Conservation (phyloP, 2,888 invertebrate genomes). For the Deroplatys truncata region DNA sequence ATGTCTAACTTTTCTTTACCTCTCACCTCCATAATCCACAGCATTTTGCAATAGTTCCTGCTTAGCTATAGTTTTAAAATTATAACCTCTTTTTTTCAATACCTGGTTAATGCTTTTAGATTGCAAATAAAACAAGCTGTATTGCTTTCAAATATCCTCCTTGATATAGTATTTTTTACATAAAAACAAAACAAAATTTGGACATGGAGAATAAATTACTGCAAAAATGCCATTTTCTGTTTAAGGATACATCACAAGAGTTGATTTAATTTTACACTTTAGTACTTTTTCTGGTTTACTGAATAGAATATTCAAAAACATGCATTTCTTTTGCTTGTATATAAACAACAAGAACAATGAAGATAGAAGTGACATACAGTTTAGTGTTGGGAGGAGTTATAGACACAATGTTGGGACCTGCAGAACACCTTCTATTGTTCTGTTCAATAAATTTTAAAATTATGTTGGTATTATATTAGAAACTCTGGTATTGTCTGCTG, state of each 20-base stretch:
- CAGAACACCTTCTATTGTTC: background rate
- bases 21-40: background rate
- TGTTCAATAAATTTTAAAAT: too few relatives aligned
- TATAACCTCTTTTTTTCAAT: background rate
- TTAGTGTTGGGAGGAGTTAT: background rate
- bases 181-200: background rate
- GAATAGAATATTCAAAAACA: background rate
- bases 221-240: background rate
- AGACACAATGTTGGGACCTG: background rate
- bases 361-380: background rate
- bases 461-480: too few relatives aligned
- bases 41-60: background rate
- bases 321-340: conserved; percentile 13
- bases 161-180: background rate
- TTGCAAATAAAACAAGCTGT: background rate
- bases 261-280: background rate
- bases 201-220: background rate
- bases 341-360: conserved; percentile 24
- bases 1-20: background rate
- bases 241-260: background rate
- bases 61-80: background rate
- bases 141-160: background rate
- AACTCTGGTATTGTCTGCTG: too few relatives aligned
- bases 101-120: background rate
- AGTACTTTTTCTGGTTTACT: background rate